Base-by-base conservation (phyloP, 2,888 invertebrate genomes). In the Elmis aenea region DNA sequence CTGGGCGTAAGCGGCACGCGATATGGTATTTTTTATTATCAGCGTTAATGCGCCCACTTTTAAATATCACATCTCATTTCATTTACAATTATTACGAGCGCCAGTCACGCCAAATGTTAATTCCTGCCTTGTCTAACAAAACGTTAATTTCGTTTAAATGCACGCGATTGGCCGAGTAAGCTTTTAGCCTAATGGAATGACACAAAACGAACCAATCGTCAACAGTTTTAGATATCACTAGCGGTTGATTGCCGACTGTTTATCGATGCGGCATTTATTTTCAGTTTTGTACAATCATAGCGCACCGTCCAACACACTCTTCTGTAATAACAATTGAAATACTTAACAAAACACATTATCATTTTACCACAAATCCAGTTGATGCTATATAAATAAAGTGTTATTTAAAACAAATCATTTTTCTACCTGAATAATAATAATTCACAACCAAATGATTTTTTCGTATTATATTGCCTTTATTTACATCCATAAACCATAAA, bases 141-240 rank as follows among this genome's bases (percentile, higher is more conserved):
- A 62, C 62, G 63, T 56, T 62, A 61, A 62, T 62, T 60, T 57
- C 47, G 46, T 46, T 51, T 52, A 52, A 51, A 47, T 46, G 52
- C 55, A 57, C 58, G 61, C 61, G 54, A 63, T 64, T 62, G 62
- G 64, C 42, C 53, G 55, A 50, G 45, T 48, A 44, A 50, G 59
- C 64, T 62, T 61, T 61, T 60, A 62, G 56, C 51, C 59, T 66
- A 66, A 66, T 65, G 62, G 62, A 61, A 60, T 58, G 50, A 59
- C 51, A 56, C 54, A 58, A 59, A 61, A 52, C 53, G 48, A 49
- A 44, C 63, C 62, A 63, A 64, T 63, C 62, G 54, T 52, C 50
- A 52, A 57, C 55, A 60, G 51, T 52, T 64, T 64, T 64, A 64
- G 66, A 64, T 64, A 44, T 33, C 40, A 34, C 33, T 26, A 23